Conservation (phyloP, 2,888 invertebrate genomes). For the Torymus aiolomorphi region DNA sequence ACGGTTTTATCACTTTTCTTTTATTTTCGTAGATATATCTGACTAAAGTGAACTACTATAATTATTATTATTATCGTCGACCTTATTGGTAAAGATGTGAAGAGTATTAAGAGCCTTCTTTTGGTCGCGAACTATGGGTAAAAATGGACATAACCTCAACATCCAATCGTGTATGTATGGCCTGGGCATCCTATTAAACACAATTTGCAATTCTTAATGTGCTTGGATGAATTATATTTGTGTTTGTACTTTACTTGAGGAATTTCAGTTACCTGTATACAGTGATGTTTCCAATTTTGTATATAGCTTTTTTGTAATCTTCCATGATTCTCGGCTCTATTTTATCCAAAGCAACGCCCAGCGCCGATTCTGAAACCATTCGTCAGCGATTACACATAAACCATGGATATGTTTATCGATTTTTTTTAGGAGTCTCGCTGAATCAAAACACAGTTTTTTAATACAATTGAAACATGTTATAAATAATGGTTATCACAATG, state of each 20-base stretch:
- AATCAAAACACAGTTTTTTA: no score
- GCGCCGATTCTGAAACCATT: conserved; percentile 51
- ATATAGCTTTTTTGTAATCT: conserved; percentile 44
- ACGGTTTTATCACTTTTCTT: no score
- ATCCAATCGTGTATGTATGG: conserved; percentile 51
- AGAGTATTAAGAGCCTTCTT: conserved; percentile 34
- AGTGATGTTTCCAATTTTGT: conserved; percentile 23
- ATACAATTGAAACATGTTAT: no score
- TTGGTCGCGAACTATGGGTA: conserved; percentile 42
- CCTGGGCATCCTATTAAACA: conserved; percentile 18
- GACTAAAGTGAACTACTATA: no score
- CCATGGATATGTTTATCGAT: not conserved
- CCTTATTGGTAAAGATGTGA: conserved; percentile 56
- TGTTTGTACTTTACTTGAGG: not conserved
- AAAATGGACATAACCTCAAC: not conserved
- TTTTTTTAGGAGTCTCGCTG: not conserved
- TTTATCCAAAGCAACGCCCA: conserved; percentile 41
- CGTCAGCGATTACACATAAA: not conserved
- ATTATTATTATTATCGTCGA: conserved; percentile 16
- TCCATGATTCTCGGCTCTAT: not conserved
- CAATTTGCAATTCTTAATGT: not conserved
- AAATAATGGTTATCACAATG: no score
- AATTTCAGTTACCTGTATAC: conserved; percentile 28
- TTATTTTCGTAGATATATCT: no score
- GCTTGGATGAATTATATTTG: not conserved